Percentiles rank a stretch among this genome's conserved stretches.
These are phyloP conservation scores for Ascidia mentula DNA, from an alignment of 23 tunicate species.

Conservation along the genomic window DNA sequence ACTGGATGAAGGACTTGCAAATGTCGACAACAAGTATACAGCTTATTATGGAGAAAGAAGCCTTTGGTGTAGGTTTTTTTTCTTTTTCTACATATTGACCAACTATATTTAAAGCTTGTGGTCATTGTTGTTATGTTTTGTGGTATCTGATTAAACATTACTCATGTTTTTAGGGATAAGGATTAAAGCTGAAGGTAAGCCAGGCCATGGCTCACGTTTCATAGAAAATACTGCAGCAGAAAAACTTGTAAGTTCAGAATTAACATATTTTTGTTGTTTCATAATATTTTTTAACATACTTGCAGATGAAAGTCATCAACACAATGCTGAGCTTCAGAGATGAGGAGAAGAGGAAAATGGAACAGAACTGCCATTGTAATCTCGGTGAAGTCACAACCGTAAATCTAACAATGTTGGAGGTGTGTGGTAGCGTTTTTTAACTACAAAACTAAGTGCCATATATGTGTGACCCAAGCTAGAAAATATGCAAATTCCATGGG, in stretches of 20 bases:
- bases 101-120: too few relatives aligned
- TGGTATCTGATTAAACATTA: too few relatives aligned
- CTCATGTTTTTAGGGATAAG: conserved; percentile 73
- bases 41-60: conserved; percentile 87
- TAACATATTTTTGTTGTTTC: too few relatives aligned
- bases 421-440: too few relatives aligned
- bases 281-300: neutral
- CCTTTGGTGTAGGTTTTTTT: conserved; percentile 69
- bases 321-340: conserved; percentile 22
- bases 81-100: too few relatives aligned
- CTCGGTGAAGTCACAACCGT: conserved; percentile 69
- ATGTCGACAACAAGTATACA: conserved; percentile 65
- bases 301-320: conserved; percentile 25
- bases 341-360: conserved; percentile 30
- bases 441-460: too few relatives aligned
- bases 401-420: conserved; percentile 49
- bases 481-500: too few relatives aligned
- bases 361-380: conserved; percentile 12
- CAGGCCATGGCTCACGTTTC: conserved; percentile 96
- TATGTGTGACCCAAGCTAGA: too few relatives aligned
- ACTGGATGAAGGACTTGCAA: conserved; percentile 96
- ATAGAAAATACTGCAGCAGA: conserved; percentile 85
- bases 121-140: too few relatives aligned
- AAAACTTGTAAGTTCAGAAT: conserved; percentile 75
- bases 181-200: conserved; percentile 78